phyloP scores from a whole-genome alignment of 2,797 vertebrate species.

The Pseudocheirus occidentalis region DNA sequence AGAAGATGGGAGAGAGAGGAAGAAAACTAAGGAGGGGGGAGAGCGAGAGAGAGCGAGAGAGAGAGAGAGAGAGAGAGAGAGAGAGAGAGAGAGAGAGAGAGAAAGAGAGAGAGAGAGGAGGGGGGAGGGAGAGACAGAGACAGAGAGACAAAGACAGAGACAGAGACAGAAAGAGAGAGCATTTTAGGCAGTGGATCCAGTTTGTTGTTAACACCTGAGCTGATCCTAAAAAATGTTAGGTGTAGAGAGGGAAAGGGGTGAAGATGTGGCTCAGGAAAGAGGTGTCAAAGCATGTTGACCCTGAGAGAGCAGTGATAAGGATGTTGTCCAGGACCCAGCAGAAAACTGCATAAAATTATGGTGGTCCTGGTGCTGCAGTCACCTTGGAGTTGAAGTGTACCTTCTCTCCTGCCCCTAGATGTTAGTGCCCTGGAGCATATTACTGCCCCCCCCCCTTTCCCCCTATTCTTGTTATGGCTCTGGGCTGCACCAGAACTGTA shows the following conservation, averaged over 20 bases:
- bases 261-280: not conserved
- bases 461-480: not conserved
- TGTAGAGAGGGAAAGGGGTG: not conserved
- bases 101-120: not conserved
- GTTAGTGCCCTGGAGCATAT: not conserved
- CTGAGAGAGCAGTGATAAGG: not conserved
- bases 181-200: not conserved
- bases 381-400: not conserved
- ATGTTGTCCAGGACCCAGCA: not conserved
- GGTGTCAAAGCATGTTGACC: not conserved
- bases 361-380: not conserved
- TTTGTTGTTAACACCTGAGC: not conserved
- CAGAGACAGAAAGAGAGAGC: fast-evolving
- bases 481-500: not conserved
- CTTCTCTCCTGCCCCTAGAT: not conserved
- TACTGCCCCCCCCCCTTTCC: fast-evolving
- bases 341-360: not conserved
- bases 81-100: no score
- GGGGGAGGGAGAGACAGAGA: not conserved
- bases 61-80: no score
- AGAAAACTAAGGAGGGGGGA: not conserved
- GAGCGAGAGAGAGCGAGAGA: no score
- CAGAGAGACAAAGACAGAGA: no score
- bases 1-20: no score
- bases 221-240: not conserved